phyloP scores from a whole-genome alignment of 2,888 invertebrate species.

The Cephus nigrinus region DNA sequence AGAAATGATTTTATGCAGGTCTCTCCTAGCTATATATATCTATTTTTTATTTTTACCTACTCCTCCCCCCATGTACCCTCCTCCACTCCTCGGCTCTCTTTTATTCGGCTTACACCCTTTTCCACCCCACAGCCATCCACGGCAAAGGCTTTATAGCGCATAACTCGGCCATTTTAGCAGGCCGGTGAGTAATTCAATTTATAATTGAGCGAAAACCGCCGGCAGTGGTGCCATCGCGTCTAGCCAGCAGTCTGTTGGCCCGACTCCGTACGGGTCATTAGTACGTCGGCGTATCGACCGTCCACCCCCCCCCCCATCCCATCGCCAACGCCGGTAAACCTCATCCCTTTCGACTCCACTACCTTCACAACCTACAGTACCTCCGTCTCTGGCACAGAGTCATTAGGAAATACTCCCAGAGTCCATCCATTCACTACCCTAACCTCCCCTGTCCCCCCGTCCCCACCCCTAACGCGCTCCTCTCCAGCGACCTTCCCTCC shows the following conservation, averaged over 20 bases:
- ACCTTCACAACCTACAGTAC: constrained; percentile 23
- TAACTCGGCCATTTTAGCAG: constrained; percentile 39
- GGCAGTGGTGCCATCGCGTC: constrained; percentile 60
- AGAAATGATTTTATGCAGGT: not conserved
- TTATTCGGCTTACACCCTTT: not conserved
- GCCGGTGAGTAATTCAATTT: constrained; percentile 56
- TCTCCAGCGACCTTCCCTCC: constrained; percentile 16
- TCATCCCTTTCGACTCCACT: constrained; percentile 22
- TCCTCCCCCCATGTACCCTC: not conserved
- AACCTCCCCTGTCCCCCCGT: constrained; percentile 23
- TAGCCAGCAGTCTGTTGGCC: constrained; percentile 61
- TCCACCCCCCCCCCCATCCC: constrained; percentile 21
- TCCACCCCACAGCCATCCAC: constrained; percentile 7
- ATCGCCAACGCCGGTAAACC: not conserved
- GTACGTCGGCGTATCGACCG: constrained; percentile 62
- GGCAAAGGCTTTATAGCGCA: constrained; percentile 38
- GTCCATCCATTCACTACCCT: constrained; percentile 52
- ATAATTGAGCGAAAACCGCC: constrained; percentile 61
- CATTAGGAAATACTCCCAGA: constrained; percentile 62
- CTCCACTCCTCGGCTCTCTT: not conserved
- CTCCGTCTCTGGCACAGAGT: constrained; percentile 39
- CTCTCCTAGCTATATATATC: not conserved
- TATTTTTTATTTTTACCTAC: not conserved
- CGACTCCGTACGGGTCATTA: constrained; percentile 62
- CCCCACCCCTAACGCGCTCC: constrained; percentile 17